Conservation (phyloP, 2,888 invertebrate species). For the Caenorhabditis wallacei region DNA sequence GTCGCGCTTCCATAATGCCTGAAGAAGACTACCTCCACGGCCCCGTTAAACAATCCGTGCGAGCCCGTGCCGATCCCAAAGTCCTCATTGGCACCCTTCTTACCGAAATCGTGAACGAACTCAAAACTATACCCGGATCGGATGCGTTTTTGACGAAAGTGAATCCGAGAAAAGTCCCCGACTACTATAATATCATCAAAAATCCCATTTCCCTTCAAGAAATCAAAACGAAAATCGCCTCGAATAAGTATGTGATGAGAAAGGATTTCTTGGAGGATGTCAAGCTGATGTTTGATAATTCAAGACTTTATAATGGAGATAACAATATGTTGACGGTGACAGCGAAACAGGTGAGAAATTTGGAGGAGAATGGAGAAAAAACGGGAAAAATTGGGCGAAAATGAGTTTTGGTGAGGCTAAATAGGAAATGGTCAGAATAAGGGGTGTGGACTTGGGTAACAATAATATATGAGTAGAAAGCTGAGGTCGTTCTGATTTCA, state of each 20-base stretch:
- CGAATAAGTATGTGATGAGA: constrained; percentile 90
- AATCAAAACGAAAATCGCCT: constrained; percentile 89
- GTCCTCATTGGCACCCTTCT: constrained; percentile 77
- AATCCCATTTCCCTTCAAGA: constrained; percentile 98
- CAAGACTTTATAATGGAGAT: constrained; percentile 85
- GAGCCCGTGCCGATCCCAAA: constrained; percentile 95
- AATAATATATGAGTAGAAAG: too few relatives aligned
- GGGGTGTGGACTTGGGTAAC: too few relatives aligned
- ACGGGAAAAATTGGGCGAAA: too few relatives aligned
- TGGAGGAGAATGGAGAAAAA: not conserved
- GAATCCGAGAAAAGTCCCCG: constrained; percentile 92
- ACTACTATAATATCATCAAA: constrained; percentile 94
- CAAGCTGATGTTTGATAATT: constrained; percentile 96
- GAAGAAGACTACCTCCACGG: constrained; percentile 82
- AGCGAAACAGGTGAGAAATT: constrained; percentile 71
- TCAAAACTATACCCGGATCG: constrained; percentile 92
- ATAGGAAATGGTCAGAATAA: too few relatives aligned
- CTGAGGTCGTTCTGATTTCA: too few relatives aligned
- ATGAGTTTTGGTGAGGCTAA: too few relatives aligned
- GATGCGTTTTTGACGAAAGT: constrained; percentile 96
- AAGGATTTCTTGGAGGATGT: constrained; percentile 88
- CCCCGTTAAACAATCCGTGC: constrained; percentile 88
- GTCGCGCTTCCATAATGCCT: constrained; percentile 71
- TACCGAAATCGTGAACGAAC: constrained; percentile 86
- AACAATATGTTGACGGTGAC: constrained; percentile 77